Conservation (phyloP, 2,888 invertebrate species). For the Ophioninae sp. region DNA sequence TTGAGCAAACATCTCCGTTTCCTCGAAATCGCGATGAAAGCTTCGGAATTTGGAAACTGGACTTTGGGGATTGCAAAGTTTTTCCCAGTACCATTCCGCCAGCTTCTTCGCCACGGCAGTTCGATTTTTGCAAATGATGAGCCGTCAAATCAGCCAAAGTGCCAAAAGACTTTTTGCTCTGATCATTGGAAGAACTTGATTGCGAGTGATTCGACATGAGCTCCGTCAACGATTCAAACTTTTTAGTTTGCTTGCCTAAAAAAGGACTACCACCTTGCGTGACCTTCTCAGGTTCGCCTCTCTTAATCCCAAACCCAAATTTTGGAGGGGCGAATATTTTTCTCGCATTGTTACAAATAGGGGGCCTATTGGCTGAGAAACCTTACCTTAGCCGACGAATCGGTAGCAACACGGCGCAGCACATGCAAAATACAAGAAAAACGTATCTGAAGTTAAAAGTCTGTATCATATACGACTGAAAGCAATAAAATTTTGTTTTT, state of each 20-base stretch:
- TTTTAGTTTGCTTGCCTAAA: conserved; percentile 8
- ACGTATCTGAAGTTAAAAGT: conserved; percentile 62
- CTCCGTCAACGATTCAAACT: conserved; percentile 44
- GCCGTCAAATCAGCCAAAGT: conserved; percentile 75
- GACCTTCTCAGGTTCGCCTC: background rate
- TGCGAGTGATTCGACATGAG: conserved; percentile 45
- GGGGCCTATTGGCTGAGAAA: conserved; percentile 69
- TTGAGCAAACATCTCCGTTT: conserved; percentile 1
- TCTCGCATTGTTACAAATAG: conserved; percentile 47
- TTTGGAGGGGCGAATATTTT: conserved; percentile 65
- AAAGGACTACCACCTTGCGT: background rate
- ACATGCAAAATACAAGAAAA: conserved; percentile 73
- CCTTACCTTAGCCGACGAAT: conserved; percentile 80
- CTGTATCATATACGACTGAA: background rate
- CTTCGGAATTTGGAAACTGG: conserved; percentile 71
- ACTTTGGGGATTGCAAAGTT: conserved; percentile 33
- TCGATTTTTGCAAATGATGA: conserved; percentile 74
- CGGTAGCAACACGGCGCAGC: conserved; percentile 59
- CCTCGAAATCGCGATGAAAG: conserved; percentile 51
- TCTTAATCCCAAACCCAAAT: conserved; percentile 61
- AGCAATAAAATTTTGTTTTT: background rate
- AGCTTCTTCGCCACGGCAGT: conserved; percentile 38
- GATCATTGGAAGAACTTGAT: conserved; percentile 4
- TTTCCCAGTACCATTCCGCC: conserved; percentile 18
- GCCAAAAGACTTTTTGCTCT: conserved; percentile 65